These are phyloP conservation scores for Lepus townsendii DNA, from an alignment of 2,797 vertebrate genomes.

Conservation along the genomic window DNA sequence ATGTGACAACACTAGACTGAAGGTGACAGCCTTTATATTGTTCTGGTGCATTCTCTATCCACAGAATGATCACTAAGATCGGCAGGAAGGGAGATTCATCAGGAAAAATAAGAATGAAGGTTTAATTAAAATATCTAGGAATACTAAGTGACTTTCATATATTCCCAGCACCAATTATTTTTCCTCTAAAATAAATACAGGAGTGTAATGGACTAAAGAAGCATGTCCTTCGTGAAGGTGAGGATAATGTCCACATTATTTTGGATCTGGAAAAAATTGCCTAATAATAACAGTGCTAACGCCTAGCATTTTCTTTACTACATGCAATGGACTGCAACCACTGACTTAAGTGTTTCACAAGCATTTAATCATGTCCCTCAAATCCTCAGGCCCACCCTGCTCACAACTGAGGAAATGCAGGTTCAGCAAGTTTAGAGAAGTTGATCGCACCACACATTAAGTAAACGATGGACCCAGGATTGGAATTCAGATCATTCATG, in stretches of 20 bases:
- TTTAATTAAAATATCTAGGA: background rate
- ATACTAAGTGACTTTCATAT: background rate
- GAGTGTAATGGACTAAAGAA: background rate
- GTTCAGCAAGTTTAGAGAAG: background rate
- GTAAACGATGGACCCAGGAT: background rate
- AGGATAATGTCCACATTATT: background rate
- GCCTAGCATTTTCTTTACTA: background rate
- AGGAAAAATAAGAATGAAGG: background rate
- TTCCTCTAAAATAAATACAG: background rate
- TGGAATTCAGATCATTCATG: background rate
- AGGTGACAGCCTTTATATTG: background rate
- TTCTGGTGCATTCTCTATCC: background rate
- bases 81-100: slow-evolving; percentile 25
- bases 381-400: background rate
- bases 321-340: background rate
- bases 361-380: background rate
- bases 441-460: background rate
- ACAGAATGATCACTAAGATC: background rate
- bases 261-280: background rate
- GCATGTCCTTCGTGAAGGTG: background rate
- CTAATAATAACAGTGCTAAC: background rate
- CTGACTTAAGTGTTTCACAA: background rate
- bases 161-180: background rate
- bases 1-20: background rate
- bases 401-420: background rate